Percentiles rank a stretch among this genome's conserved stretches.
phyloP scores from a whole-genome alignment of 2,888 invertebrate genomes.

The Tenthredo scrophulariae region DNA sequence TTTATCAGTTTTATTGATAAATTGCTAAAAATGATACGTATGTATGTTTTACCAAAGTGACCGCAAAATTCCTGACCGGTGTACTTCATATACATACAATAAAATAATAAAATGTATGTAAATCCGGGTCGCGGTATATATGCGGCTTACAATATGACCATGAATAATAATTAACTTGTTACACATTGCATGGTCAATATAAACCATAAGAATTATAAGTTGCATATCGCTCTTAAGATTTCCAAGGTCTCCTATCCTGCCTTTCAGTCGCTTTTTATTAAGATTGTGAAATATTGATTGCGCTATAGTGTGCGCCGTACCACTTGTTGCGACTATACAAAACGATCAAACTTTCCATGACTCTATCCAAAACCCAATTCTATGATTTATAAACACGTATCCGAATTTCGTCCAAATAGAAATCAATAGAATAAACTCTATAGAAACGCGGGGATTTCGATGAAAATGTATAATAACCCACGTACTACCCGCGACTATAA shows the following conservation, averaged over 20 bases:
- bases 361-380: background rate
- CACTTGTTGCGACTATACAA: slow-evolving; percentile 32
- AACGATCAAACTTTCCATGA: background rate
- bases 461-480: background rate
- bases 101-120: background rate
- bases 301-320: slow-evolving; percentile 18
- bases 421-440: background rate
- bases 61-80: background rate
- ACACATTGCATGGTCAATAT: background rate
- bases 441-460: background rate
- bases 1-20: background rate
- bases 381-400: background rate
- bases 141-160: background rate
- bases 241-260: slow-evolving; percentile 16
- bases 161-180: background rate
- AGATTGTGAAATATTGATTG: slow-evolving; percentile 44
- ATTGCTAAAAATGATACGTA: background rate
- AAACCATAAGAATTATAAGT: background rate
- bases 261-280: background rate
- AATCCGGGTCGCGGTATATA: background rate
- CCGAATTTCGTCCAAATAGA: background rate
- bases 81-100: background rate
- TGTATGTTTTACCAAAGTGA: background rate
- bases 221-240: background rate
- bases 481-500: no score